A percentile compares a stretch with the other conserved stretches of the same genome.
Evolutionary conservation across 2,797 vertebrate genomes (phyloP).

Genomic region (Eospalax fontanierii): DNA sequence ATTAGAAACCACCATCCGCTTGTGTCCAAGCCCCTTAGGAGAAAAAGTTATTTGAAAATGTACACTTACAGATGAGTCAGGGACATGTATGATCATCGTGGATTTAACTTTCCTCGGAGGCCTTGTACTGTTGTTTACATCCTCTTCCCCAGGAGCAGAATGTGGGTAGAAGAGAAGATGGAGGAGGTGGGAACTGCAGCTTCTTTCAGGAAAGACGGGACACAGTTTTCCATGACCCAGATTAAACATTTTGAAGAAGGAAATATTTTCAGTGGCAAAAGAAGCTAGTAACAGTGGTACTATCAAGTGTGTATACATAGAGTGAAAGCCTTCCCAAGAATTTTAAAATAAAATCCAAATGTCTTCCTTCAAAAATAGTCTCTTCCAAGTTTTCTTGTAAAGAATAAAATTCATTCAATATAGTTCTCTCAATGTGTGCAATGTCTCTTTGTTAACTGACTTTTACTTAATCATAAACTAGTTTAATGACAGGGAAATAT

Average conservation of each 20-base stretch:
- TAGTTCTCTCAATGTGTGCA: slow-evolving; percentile 54
- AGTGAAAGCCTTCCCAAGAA: slow-evolving; percentile 10
- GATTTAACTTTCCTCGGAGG: slow-evolving; percentile 17
- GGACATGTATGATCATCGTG: not conserved
- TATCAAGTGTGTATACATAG: slow-evolving; percentile 11
- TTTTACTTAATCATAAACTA: slow-evolving; percentile 64
- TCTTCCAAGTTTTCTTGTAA: slow-evolving; percentile 28
- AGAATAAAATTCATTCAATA: slow-evolving; percentile 51
- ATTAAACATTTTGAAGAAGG: slow-evolving; percentile 21
- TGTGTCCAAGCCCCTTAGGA: not conserved
- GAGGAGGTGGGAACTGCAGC: not conserved
- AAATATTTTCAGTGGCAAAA: slow-evolving; percentile 57
- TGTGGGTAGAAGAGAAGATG: not conserved
- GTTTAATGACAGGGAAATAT: slow-evolving; percentile 61
- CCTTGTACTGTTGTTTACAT: not conserved
- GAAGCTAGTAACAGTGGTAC: slow-evolving; percentile 42
- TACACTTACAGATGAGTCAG: not conserved
- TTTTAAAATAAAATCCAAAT: slow-evolving; percentile 65
- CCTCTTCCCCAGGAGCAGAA: not conserved
- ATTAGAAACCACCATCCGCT: slow-evolving; percentile 4
- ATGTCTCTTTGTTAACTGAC: slow-evolving; percentile 46
- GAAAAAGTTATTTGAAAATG: slow-evolving; percentile 41
- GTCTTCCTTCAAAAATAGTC: slow-evolving; percentile 62
- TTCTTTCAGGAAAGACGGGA: slow-evolving; percentile 17
- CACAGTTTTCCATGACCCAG: not conserved